These are phyloP conservation scores for Ridgeia piscesae DNA, from an alignment of 1,140 invertebrate genomes.

Conservation along the genomic window DNA sequence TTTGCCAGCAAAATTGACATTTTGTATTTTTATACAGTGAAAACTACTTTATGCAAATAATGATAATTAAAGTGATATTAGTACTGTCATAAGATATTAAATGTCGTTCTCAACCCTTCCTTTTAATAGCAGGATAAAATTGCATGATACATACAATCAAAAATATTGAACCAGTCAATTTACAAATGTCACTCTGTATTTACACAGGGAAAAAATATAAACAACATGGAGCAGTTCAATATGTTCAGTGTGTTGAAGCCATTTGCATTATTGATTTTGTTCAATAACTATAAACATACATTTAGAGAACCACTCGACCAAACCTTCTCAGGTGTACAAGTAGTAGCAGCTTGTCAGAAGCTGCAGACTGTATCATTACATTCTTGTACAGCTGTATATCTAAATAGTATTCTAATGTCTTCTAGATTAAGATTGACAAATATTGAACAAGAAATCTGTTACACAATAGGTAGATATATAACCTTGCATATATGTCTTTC, in stretches of 20 bases:
- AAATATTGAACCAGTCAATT: background rate
- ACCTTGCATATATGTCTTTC: background rate
- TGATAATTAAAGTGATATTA: background rate
- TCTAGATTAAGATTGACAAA: background rate
- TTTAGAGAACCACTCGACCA: background rate
- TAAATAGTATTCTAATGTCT: background rate
- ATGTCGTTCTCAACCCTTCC: background rate
- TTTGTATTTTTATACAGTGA: background rate
- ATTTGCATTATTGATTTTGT: background rate
- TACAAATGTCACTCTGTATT: background rate
- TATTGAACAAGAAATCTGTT: no score
- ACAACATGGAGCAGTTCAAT: background rate
- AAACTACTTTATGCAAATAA: background rate
- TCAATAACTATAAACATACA: background rate
- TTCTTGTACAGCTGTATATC: background rate
- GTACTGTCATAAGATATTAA: background rate
- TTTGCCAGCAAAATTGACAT: background rate
- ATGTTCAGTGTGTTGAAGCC: background rate
- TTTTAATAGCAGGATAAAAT: background rate
- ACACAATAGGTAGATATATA: background rate
- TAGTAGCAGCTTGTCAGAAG: background rate
- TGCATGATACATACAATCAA: background rate
- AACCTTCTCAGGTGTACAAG: no score
- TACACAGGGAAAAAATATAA: background rate
- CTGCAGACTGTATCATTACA: background rate